A percentile compares a stretch with the other conserved stretches of the same genome.
These are phyloP conservation scores for Cliona cf. orientalis DNA, from an alignment of 37 sponge, comb jelly and placozoan genomes.

Conservation along the genomic window DNA sequence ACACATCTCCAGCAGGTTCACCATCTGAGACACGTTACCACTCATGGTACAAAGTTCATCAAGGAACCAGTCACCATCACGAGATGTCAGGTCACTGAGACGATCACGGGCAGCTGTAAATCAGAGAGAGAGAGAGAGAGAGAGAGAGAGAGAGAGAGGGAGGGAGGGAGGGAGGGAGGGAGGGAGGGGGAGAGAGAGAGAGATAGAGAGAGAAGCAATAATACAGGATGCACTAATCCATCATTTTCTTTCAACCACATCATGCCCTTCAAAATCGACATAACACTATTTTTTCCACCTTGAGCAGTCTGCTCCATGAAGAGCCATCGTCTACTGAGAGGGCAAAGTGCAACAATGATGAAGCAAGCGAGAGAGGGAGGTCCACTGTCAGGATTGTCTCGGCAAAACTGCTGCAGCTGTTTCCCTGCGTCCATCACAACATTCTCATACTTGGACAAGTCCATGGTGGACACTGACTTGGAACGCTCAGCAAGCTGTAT, in stretches of 20 bases:
- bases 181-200: background rate
- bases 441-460: conserved; percentile 44
- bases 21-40: conserved; percentile 88
- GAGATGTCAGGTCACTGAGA: conserved; percentile 82
- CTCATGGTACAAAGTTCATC: conserved; percentile 98
- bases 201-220: background rate
- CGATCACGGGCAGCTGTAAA: conserved; percentile 66
- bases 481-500: conserved; percentile 71
- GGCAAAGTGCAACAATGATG: conserved; percentile 71
- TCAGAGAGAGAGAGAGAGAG: background rate
- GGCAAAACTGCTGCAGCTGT: conserved; percentile 57
- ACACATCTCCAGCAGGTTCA: conserved; percentile 65
- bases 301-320: conserved; percentile 90
- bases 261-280: background rate
- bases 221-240: background rate
- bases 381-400: conserved; percentile 53
- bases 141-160: background rate
- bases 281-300: conserved; percentile 10
- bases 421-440: conserved; percentile 36
- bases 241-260: background rate
- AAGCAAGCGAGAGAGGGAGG: conserved; percentile 74
- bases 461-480: conserved; percentile 41
- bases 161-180: conserved; percentile 7
- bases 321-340: conserved; percentile 82
- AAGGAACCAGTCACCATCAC: conserved; percentile 97